Base-by-base conservation (phyloP, 1,140 invertebrate genomes). In the Drosophila cardini region DNA sequence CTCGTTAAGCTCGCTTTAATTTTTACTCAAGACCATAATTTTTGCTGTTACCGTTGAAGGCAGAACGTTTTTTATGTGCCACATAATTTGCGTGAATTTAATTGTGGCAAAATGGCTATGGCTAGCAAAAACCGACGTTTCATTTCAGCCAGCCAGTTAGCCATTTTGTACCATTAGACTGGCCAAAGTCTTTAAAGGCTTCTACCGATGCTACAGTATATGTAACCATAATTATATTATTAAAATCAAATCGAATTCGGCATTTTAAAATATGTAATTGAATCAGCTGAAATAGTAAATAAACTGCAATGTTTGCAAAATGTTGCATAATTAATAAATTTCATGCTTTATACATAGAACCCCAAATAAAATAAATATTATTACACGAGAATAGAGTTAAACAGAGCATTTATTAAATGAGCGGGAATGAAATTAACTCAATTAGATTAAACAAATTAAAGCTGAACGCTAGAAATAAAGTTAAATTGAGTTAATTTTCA, bases 1-100 rank as follows among this genome's bases (percentile, higher is more conserved):
- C 83, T 87, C 79, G 79, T 87, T 87, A 87, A 87, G 83, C 83
- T 83, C 52, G 79, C 83, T 86, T 87, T 86, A 86, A 86, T 87
- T 86, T 87, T 86, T 83, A 55, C 82, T 76, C 70, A 68, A 77
- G 76, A 87, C 65, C 83, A 86, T 87, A 86, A 87, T 79, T 86
- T 65, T 32, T 56, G 52, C 52, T 34, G 45, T 30, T 62, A 32
- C 45, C 10, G 56, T 43, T 61, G n/a, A 58, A 40, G 53, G 60
- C 40, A 45, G 52, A 78, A 71, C 70, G 63, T 52, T 65, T 84
- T 77, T 78, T 70, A 64, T 72, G 43, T 65, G 62, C 61, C 48
- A 40, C 83, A 73, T 60, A 79, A 87, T 86, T 87, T 89, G 83
- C 79, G 84, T 80, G 72, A 67, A 53, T 83, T 87, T 87, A 87